Percentiles rank a stretch among this genome's conserved stretches.
These are phyloP conservation scores for Myxocyprinus asiaticus DNA, from an alignment of 2,113 vertebrate species.

Conservation along the genomic window DNA sequence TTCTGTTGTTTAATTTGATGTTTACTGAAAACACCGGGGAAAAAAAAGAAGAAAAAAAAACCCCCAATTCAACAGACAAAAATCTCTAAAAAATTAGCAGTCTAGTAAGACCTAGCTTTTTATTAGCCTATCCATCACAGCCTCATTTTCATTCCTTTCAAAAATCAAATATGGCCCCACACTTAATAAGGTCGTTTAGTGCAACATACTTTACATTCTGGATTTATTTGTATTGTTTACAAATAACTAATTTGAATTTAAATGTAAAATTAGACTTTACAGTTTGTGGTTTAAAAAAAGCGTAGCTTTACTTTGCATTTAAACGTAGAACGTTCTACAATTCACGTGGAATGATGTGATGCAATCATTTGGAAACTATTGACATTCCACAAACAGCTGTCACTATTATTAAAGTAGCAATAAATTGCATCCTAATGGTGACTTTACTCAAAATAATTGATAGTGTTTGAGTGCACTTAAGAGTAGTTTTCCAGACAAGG, in stretches of 20 bases:
- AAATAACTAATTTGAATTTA: not conserved
- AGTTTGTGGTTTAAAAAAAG: not conserved
- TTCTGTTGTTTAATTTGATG: too few relatives aligned
- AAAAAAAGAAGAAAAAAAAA: too few relatives aligned
- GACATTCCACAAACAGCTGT: conserved; percentile 58
- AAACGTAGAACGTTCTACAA: not conserved
- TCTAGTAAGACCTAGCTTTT: too few relatives aligned
- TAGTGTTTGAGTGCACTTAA: conserved; percentile 71
- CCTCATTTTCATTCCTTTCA: too few relatives aligned
- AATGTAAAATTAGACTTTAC: not conserved
- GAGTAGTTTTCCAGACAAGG: conserved; percentile 74
- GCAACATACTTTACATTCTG: not conserved
- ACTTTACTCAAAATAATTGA: conserved; percentile 77
- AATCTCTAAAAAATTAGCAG: too few relatives aligned
- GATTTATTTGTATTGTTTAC: not conserved
- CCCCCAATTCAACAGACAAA: too few relatives aligned
- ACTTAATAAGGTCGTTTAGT: too few relatives aligned
- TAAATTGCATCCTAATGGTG: conserved; percentile 63
- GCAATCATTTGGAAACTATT: conserved; percentile 56
- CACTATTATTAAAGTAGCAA: conserved; percentile 58
- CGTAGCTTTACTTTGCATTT: not conserved
- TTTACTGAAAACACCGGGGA: too few relatives aligned
- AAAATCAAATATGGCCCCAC: too few relatives aligned
- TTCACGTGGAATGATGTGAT: conserved; percentile 49
- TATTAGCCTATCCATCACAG: too few relatives aligned